These are phyloP conservation scores for Silurus glanis DNA, from an alignment of 2,113 vertebrate species.

Conservation along the genomic window DNA sequence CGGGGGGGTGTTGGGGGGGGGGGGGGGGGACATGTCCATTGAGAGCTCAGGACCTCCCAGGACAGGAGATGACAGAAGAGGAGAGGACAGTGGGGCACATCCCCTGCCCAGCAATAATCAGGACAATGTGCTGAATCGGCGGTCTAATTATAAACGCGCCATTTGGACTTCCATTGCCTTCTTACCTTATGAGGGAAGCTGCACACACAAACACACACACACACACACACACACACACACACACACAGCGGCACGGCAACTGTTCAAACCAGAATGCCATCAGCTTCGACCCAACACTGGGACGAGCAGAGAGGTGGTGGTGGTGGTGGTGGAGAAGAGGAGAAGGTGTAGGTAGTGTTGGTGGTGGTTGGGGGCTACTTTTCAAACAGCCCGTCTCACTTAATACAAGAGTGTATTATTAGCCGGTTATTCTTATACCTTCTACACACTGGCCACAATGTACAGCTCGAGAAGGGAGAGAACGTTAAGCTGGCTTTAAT, in stretches of 20 bases:
- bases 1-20: background rate
- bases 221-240: too few relatives aligned
- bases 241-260: conserved; percentile 79
- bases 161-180: conserved; percentile 93
- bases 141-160: conserved; percentile 99
- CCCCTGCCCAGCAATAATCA: conserved; percentile 84
- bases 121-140: conserved; percentile 98
- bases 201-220: conserved; percentile 71
- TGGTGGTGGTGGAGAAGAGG: background rate
- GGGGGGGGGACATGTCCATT: conserved; percentile 64
- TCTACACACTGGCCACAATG: conserved; percentile 49
- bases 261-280: conserved; percentile 94
- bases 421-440: conserved; percentile 70
- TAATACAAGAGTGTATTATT: conserved; percentile 82
- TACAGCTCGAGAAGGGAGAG: conserved; percentile 32
- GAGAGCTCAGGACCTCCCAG: conserved; percentile 69
- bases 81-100: conserved; percentile 78
- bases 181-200: conserved; percentile 99
- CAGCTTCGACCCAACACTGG: conserved; percentile 78
- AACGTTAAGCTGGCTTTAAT: conserved; percentile 59
- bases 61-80: conserved; percentile 60
- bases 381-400: conserved; percentile 80
- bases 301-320: conserved; percentile 59
- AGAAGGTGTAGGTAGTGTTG: background rate
- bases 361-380: conserved; percentile 71